Evolutionary conservation across 1,140 invertebrate species (phyloP).

Genomic region (Galendromus occidentalis): DNA sequence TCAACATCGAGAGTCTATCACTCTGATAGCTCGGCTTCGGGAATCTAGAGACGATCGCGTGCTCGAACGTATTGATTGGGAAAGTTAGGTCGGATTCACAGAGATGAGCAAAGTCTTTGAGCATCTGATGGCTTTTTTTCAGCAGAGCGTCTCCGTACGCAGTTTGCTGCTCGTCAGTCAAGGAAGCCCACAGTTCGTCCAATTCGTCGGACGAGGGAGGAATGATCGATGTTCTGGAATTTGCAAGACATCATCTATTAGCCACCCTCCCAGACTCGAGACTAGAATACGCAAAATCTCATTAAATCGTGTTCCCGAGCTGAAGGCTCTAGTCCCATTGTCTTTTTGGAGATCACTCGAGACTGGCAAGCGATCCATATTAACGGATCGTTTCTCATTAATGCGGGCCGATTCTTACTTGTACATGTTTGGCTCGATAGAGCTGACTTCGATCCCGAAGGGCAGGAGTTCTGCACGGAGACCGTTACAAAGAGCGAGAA

Average conservation of each 20-base stretch:
- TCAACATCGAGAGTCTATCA: background rate
- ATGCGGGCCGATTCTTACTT: background rate
- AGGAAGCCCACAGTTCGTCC: background rate
- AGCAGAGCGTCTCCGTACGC: background rate
- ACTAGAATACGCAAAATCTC: too few species aligned
- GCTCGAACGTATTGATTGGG: background rate
- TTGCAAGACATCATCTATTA: too few species aligned
- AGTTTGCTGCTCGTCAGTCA: background rate
- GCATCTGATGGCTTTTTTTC: background rate
- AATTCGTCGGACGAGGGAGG: background rate
- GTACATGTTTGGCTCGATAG: constrained; percentile 5
- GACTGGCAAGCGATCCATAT: background rate
- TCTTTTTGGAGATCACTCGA: too few species aligned
- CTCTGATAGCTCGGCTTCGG: background rate
- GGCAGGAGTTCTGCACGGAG: background rate
- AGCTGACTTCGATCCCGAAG: background rate
- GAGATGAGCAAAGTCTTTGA: background rate
- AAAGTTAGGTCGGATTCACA: background rate
- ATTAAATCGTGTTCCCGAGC: too few species aligned
- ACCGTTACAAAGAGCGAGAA: background rate
- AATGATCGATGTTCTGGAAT: background rate
- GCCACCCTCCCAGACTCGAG: too few species aligned
- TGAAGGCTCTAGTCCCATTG: too few species aligned
- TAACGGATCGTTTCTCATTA: background rate
- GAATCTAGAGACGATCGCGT: background rate